A percentile compares a stretch with the other conserved stretches of the same genome.
Evolutionary conservation across 2,113 vertebrate species (phyloP).

Genomic region (Synodontis membranacea): DNA sequence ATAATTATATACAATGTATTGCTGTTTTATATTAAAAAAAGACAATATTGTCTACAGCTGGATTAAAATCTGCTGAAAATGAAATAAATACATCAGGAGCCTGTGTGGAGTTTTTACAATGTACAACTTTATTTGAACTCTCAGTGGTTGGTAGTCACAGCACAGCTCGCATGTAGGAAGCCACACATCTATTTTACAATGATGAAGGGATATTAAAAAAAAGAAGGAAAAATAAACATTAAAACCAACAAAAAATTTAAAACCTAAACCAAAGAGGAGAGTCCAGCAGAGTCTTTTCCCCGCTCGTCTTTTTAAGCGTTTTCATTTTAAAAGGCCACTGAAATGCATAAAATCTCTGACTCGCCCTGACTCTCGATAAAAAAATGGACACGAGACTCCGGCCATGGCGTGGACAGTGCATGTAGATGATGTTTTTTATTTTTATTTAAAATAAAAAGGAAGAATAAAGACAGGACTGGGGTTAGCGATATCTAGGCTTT

Average conservation of each 20-base stretch:
- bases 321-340: conserved; percentile 91
- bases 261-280: conserved; percentile 63
- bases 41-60: background rate
- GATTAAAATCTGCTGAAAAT: conserved; percentile 38
- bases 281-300: conserved; percentile 63
- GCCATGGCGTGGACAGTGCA: conserved; percentile 88
- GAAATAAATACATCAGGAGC: conserved; percentile 74
- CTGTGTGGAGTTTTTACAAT: conserved; percentile 91
- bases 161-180: conserved; percentile 88
- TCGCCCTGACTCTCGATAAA: conserved; percentile 59
- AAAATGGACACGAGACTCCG: conserved; percentile 77
- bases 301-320: conserved; percentile 57
- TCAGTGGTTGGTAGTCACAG: conserved; percentile 95
- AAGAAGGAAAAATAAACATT: conserved; percentile 43
- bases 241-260: conserved; percentile 48
- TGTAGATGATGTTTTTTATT: conserved; percentile 75
- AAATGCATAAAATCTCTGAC: conserved; percentile 89
- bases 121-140: conserved; percentile 95
- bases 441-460: conserved; percentile 34
- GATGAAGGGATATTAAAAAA: conserved; percentile 62
- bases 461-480: conserved; percentile 61
- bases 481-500: conserved; percentile 73
- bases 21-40: background rate
- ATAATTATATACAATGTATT: background rate
- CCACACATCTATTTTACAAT: conserved; percentile 79